Conservation (phyloP, 1,140 invertebrate genomes). For the Metopolophium dirhodum region DNA sequence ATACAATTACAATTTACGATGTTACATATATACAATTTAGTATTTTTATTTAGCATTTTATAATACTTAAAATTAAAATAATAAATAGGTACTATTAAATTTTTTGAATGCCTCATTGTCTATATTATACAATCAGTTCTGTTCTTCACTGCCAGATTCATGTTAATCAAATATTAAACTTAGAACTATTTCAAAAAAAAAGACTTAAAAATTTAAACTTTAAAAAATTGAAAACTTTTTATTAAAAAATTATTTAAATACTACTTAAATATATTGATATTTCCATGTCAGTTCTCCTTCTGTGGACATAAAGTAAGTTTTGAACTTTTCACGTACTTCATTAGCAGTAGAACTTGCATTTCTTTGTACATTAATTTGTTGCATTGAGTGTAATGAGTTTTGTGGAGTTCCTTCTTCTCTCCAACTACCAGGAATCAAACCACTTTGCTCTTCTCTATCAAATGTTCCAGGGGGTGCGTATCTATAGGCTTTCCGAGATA, state of each 20-base stretch:
- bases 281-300: background rate
- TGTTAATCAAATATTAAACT: too few relatives aligned
- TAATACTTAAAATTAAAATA: too few relatives aligned
- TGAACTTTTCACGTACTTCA: background rate
- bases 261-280: background rate
- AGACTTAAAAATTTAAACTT: too few relatives aligned
- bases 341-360: background rate
- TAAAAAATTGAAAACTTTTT: too few relatives aligned
- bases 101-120: too few relatives aligned
- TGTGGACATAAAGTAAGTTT: background rate
- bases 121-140: too few relatives aligned
- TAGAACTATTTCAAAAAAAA: too few relatives aligned
- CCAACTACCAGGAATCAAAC: constrained; percentile 17
- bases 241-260: background rate
- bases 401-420: background rate
- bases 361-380: background rate
- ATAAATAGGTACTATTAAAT: too few relatives aligned
- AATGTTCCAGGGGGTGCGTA: background rate
- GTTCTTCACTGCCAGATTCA: too few relatives aligned
- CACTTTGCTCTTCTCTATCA: background rate
- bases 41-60: too few relatives aligned
- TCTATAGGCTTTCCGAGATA: background rate
- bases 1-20: too few relatives aligned
- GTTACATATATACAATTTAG: too few relatives aligned
- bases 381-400: background rate